Percentiles rank a stretch among this genome's conserved stretches.
phyloP scores from a whole-genome alignment of 2,888 invertebrate species.

The Hydriomena furcata region DNA sequence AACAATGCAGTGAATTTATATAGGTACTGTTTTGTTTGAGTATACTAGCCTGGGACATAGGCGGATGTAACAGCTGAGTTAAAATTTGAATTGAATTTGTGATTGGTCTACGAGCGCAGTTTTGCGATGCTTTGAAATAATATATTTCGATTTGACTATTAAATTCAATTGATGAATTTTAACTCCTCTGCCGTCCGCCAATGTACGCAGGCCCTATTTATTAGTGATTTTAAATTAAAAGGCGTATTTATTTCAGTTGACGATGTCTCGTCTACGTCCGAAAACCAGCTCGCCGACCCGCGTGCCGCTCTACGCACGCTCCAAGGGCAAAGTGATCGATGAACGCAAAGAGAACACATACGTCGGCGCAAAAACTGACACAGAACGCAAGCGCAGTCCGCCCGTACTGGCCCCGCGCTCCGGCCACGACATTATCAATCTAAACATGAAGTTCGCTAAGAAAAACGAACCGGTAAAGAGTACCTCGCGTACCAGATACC shows the following conservation, averaged over 20 bases:
- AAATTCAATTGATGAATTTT: too few relatives aligned
- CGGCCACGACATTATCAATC: slow-evolving; percentile 59
- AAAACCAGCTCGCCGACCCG: slow-evolving; percentile 66
- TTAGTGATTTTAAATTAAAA: too few relatives aligned
- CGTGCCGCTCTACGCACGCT: slow-evolving; percentile 64
- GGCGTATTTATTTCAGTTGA: slow-evolving; percentile 55
- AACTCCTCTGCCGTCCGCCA: too few relatives aligned
- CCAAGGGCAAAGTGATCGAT: slow-evolving; percentile 68
- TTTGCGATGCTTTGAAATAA: too few relatives aligned
- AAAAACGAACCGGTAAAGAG: slow-evolving; percentile 64
- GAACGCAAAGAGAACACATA: slow-evolving; percentile 78
- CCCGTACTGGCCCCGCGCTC: slow-evolving; percentile 57
- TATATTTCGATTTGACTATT: too few relatives aligned
- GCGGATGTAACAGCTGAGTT: too few relatives aligned
- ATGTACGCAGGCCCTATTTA: too few relatives aligned
- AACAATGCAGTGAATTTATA: too few relatives aligned
- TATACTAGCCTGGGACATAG: too few relatives aligned
- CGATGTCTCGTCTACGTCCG: slow-evolving; percentile 71
- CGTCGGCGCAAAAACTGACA: slow-evolving; percentile 62
- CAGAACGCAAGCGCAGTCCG: slow-evolving; percentile 53
- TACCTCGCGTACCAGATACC: slow-evolving; percentile 57
- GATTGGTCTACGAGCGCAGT: too few relatives aligned
- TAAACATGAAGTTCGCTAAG: slow-evolving; percentile 59
- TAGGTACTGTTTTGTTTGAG: too few relatives aligned
- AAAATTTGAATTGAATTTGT: too few relatives aligned